Percentiles rank a stretch among this genome's conserved stretches.
Evolutionary conservation across 2,888 invertebrate genomes (phyloP).

Genomic region (Exocentrus adspersus): DNA sequence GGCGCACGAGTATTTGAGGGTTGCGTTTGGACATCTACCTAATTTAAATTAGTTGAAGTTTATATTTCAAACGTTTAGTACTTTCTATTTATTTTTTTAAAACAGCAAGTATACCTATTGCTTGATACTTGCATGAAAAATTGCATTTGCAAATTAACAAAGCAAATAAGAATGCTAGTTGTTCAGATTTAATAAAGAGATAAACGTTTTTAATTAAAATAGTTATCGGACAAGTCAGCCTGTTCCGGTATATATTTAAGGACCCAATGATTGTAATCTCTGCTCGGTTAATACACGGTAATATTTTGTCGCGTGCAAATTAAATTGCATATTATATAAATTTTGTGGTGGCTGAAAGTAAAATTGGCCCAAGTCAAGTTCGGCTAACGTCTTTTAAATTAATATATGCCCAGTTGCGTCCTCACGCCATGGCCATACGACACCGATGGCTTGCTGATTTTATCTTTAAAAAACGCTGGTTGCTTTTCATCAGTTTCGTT

Average conservation of each 20-base stretch:
- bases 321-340: slow-evolving; percentile 8
- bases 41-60: too few relatives aligned
- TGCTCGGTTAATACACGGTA: neutral
- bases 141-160: neutral
- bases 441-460: slow-evolving; percentile 21
- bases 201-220: slow-evolving; percentile 1
- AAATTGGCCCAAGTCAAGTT: slow-evolving; percentile 14
- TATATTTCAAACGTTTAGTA: too few relatives aligned
- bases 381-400: slow-evolving; percentile 18
- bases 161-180: neutral
- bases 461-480: slow-evolving; percentile 16
- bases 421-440: slow-evolving; percentile 24
- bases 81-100: too few relatives aligned
- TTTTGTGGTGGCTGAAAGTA: neutral
- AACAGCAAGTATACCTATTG: too few relatives aligned
- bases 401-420: slow-evolving; percentile 19
- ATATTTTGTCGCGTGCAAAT: slow-evolving; percentile 15
- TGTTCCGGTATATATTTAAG: neutral
- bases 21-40: too few relatives aligned
- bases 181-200: neutral
- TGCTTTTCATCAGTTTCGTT: slow-evolving; percentile 19
- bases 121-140: neutral
- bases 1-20: too few relatives aligned
- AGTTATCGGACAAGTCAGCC: neutral
- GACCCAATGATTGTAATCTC: neutral